These are phyloP conservation scores for Cydia amplana DNA, from an alignment of 1,140 invertebrate genomes.

Conservation along the genomic window DNA sequence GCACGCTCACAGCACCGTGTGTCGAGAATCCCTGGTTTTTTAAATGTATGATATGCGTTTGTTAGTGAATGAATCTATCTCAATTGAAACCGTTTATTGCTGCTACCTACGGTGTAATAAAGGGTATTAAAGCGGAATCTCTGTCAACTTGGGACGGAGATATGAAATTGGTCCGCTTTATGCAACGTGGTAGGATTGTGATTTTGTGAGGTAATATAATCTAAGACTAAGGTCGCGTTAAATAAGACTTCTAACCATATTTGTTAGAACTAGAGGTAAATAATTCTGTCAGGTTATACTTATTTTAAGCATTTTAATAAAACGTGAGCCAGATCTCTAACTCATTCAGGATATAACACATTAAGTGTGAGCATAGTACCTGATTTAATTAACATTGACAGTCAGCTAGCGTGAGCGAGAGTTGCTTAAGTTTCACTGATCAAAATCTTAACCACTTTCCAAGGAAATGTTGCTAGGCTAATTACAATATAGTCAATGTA, in stretches of 20 bases:
- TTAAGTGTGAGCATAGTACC: neutral
- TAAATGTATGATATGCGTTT: neutral
- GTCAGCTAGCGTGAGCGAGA: neutral
- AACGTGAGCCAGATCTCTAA: no score
- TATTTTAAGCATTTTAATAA: no score
- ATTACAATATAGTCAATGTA: neutral
- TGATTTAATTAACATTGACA: conserved; percentile 3
- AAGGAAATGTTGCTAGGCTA: neutral
- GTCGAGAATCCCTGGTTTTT: neutral
- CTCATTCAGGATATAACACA: neutral
- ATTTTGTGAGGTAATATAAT: no score
- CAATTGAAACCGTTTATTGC: neutral
- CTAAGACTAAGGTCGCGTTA: no score
- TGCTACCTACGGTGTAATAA: conserved; percentile 2
- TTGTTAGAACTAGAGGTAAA: no score
- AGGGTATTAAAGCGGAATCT: neutral
- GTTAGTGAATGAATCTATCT: neutral
- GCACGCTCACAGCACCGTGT: neutral
- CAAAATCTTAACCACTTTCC: neutral
- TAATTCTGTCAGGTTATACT: no score
- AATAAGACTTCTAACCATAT: no score
- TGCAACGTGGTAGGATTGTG: neutral
- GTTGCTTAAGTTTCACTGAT: neutral
- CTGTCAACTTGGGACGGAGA: neutral
- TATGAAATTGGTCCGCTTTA: conserved; percentile 11